Base-by-base conservation (phyloP, 2,797 vertebrate species). In the Natrix natrix region DNA sequence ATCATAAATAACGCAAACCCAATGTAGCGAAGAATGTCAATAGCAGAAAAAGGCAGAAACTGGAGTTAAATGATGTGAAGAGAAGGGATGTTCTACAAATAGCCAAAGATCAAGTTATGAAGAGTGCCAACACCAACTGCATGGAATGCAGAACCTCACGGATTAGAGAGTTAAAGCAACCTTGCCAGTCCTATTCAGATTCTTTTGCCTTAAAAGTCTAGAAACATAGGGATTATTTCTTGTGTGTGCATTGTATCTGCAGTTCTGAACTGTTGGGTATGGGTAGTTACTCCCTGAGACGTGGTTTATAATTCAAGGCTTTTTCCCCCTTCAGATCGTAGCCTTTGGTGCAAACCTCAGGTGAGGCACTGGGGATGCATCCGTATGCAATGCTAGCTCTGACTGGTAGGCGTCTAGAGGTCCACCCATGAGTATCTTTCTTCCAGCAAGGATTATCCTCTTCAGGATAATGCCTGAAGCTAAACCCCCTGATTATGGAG, bases 401-500 rank as follows among this genome's bases (percentile, higher is more conserved):
- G 69, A 78, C 69, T 8, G 74, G 37, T 78, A 78, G 37, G 17
- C n/a, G 20, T 20, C 24, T 22, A 56, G 24, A 43, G 61, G n/a
- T 5, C 20, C 54, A 26, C 54, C 83, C 43, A 8, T 4, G 1
- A 37, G 55, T 16, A 55, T 17, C 43, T 32, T 91, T 13, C 55
- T 88, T 57, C 56, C 48, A 63, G 86, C 86, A 87, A 61, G 83
- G 92, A 87, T 24, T 93, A 48, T 91, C 87, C 87, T 61, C 20
- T 63, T 55, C n/a, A n/a, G 28, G 11, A 32, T n/a, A 61, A 28
- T 63, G n/a, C 78, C 28, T 37, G 28, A 57, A 88, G n/a, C 20
- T n/a, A 52, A 43, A 16, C 66, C 43, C 66, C 37, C 28, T 5
- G 48, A 52, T 52, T 52, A 4, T 17, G 37, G 43, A 32, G 1